These are phyloP conservation scores for Dryococelus australis DNA, from an alignment of 2,888 invertebrate genomes.

Conservation along the genomic window DNA sequence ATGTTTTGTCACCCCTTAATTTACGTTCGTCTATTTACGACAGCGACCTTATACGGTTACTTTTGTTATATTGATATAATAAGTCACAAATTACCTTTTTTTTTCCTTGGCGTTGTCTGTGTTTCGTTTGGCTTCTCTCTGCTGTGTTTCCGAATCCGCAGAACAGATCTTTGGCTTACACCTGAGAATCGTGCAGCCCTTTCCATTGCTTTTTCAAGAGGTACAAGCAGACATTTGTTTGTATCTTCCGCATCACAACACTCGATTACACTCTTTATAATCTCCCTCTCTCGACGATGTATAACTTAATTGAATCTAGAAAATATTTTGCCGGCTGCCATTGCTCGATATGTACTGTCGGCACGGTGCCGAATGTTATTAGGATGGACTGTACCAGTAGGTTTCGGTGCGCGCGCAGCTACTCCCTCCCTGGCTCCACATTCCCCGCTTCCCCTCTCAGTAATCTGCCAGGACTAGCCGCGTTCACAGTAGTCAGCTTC, in stretches of 20 bases:
- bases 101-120: neutral
- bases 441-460: no score
- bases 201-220: neutral
- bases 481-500: no score
- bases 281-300: neutral
- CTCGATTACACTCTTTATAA: neutral
- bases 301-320: neutral
- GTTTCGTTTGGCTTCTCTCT: neutral
- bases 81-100: no score
- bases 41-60: no score
- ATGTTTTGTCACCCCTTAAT: no score
- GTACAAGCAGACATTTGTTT: neutral
- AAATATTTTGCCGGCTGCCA: neutral
- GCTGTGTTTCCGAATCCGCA: neutral
- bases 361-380: no score
- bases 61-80: no score
- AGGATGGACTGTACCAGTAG: no score
- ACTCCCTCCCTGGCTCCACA: no score
- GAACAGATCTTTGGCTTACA: neutral
- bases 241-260: neutral
- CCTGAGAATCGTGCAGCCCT: neutral
- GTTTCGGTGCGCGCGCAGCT: no score
- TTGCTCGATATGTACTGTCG: neutral
- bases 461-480: no score
- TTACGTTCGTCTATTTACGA: no score